Conservation (phyloP, 2,797 vertebrate genomes). For the Danio albolineatus region DNA sequence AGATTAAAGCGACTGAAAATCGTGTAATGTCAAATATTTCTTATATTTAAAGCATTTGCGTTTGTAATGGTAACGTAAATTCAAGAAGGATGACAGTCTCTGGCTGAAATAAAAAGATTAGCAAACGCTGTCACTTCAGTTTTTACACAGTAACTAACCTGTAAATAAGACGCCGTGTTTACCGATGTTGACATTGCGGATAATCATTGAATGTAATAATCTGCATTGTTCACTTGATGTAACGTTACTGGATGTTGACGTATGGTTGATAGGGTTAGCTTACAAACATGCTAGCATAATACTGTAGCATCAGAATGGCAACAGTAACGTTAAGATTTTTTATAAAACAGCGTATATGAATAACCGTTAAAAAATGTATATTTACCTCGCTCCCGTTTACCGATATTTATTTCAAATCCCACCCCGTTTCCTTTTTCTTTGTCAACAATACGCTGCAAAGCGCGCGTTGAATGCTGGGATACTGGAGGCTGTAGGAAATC, state of each 20-base stretch:
- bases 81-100: not conserved
- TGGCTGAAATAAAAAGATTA: not conserved
- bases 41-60: not conserved
- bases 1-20: not conserved
- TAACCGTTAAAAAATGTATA: not conserved
- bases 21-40: not conserved
- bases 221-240: not conserved
- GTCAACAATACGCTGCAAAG: conserved; percentile 75
- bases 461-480: conserved; percentile 78
- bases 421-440: conserved; percentile 76
- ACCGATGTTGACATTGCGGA: not conserved
- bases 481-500: conserved; percentile 57
- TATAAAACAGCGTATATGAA: not conserved
- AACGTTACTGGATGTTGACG: conserved; percentile 8
- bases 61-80: not conserved
- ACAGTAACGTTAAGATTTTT: not conserved
- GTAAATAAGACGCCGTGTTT: not conserved
- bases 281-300: conserved; percentile 23
- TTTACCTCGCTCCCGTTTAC: conserved; percentile 51
- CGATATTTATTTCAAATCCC: conserved; percentile 63
- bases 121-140: not conserved
- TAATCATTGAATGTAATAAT: not conserved
- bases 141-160: not conserved
- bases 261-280: not conserved
- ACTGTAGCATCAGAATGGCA: not conserved